Conservation (phyloP, 2,113 vertebrate species). For the Theropithecus gelada region DNA sequence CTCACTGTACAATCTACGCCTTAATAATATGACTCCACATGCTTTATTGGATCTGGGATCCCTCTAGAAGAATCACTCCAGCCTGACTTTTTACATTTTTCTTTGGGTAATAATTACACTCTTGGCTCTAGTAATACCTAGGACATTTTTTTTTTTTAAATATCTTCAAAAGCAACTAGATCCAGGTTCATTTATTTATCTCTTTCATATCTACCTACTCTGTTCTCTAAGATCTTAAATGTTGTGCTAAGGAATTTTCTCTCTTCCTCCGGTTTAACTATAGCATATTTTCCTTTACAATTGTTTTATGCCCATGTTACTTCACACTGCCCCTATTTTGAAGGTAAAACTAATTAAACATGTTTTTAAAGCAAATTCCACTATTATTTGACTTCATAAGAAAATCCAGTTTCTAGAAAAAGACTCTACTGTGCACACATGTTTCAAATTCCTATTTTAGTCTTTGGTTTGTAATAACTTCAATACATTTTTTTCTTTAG, state of each 20-base stretch:
- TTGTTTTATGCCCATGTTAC: background rate
- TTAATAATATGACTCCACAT: background rate
- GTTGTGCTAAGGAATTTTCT: background rate
- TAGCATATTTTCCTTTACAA: background rate
- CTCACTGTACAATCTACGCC: background rate
- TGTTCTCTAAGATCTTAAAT: background rate
- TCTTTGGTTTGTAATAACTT: background rate
- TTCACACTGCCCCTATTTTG: background rate
- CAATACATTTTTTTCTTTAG: background rate
- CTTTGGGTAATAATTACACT: background rate
- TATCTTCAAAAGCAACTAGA: background rate
- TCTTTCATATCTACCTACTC: background rate
- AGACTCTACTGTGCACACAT: background rate
- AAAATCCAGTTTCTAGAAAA: background rate
- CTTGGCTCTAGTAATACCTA: background rate
- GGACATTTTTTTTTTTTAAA: background rate
- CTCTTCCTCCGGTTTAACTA: background rate
- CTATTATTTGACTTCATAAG: slow-evolving; percentile 19
- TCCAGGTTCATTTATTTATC: background rate
- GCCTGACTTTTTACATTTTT: background rate
- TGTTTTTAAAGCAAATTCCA: background rate
- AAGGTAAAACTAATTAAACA: background rate
- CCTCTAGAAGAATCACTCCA: background rate
- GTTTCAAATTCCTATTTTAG: background rate
- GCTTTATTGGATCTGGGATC: background rate